These are phyloP conservation scores for Nyctibius grandis DNA, from an alignment of 2,797 vertebrate species.

Conservation along the genomic window DNA sequence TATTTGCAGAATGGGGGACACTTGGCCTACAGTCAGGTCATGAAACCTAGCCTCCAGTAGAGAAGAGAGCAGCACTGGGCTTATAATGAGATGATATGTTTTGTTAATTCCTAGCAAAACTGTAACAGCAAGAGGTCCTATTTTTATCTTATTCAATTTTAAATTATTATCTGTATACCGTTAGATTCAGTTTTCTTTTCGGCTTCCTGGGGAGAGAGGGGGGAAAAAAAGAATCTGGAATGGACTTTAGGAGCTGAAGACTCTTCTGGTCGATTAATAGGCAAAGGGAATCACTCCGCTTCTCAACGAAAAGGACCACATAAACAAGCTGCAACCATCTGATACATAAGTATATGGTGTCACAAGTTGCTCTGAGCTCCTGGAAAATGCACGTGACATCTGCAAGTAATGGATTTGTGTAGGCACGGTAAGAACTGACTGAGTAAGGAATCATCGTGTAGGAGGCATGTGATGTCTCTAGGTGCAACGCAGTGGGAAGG, in stretches of 20 bases:
- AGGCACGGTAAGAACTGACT: slow-evolving; percentile 7
- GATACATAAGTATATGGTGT: neutral
- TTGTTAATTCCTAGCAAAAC: neutral
- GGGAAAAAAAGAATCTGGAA: neutral
- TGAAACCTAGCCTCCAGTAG: neutral
- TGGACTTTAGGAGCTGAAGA: neutral
- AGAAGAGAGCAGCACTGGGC: neutral
- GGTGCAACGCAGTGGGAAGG: neutral
- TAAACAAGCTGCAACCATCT: neutral
- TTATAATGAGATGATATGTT: neutral
- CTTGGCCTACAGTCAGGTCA: neutral
- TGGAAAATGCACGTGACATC: neutral
- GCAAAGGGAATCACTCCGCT: neutral
- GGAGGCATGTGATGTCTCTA: neutral
- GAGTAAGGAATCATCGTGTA: neutral
- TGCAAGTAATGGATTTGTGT: neutral
- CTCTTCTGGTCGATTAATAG: neutral
- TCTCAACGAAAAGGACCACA: neutral
- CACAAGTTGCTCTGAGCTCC: neutral
- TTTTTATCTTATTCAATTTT: neutral
- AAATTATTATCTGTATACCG: neutral
- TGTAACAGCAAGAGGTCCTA: neutral
- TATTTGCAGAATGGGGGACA: neutral
- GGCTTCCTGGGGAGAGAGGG: neutral
- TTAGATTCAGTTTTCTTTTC: neutral